Evolutionary conservation across 1,140 invertebrate species (phyloP).

Genomic region (Heterodera carotae): DNA sequence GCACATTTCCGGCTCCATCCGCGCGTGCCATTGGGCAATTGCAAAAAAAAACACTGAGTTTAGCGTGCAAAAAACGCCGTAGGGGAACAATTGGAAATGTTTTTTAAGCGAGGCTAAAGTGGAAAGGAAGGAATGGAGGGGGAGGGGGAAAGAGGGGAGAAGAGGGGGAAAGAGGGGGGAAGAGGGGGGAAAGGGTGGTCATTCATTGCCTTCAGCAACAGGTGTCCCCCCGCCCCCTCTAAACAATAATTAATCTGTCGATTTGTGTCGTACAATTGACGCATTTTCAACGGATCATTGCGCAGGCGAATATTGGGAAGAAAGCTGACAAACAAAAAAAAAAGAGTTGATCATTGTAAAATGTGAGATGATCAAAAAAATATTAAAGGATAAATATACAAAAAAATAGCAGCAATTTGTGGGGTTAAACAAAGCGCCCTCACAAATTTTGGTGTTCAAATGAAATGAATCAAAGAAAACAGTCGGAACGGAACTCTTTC

Average conservation of each 20-base stretch:
- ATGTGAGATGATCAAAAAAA: too few species aligned
- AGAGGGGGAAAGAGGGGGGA: not conserved
- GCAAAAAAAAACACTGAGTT: not conserved
- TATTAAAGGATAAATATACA: too few species aligned
- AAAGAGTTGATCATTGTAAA: too few species aligned
- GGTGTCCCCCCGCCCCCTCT: too few species aligned
- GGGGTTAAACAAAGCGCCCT: too few species aligned
- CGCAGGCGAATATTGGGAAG: not conserved
- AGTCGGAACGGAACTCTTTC: slow-evolving; percentile 2
- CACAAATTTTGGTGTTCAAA: too few species aligned
- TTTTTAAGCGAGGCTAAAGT: too few species aligned
- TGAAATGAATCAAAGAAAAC: too few species aligned
- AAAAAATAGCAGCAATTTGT: too few species aligned
- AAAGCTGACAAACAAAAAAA: not conserved
- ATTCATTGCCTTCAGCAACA: not conserved
- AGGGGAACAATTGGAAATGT: not conserved
- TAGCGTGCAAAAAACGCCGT: not conserved
- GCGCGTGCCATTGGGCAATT: not conserved
- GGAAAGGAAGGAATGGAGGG: not conserved
- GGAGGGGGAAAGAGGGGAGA: not conserved
- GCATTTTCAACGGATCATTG: not conserved
- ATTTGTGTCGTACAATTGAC: not conserved
- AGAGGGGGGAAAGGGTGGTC: not conserved
- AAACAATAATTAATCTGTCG: not conserved
- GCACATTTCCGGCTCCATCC: not conserved